phyloP scores from a whole-genome alignment of 2,888 invertebrate species.

The Agrilus mali region DNA sequence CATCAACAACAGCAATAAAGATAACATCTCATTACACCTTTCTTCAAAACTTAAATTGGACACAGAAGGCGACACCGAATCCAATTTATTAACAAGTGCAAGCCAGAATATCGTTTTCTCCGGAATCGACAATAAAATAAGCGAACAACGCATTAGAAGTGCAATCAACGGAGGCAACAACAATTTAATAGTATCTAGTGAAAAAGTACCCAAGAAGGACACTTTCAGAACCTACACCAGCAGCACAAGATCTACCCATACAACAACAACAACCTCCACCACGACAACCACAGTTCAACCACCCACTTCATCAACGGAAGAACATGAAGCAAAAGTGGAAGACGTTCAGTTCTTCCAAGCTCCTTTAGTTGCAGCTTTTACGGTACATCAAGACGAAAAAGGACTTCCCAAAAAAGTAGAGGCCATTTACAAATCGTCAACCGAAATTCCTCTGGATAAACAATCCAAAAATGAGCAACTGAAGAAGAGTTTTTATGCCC shows the following conservation, averaged over 20 bases:
- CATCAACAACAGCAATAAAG: too few species aligned
- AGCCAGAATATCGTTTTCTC: too few species aligned
- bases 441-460: conserved; percentile 16
- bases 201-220: background rate
- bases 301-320: conserved; percentile 52
- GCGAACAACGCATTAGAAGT: too few species aligned
- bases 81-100: too few species aligned
- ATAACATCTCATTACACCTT: too few species aligned
- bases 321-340: conserved; percentile 50
- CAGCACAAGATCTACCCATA: conserved; percentile 7
- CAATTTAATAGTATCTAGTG: too few species aligned
- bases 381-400: conserved; percentile 68
- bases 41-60: too few species aligned
- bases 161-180: too few species aligned
- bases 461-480: conserved; percentile 11
- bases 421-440: conserved; percentile 48
- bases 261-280: conserved; percentile 12
- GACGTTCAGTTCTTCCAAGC: conserved; percentile 72
- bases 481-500: conserved; percentile 33
- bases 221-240: conserved; percentile 5
- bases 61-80: too few species aligned
- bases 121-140: too few species aligned
- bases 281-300: conserved; percentile 44
- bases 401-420: conserved; percentile 71
- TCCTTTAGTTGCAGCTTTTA: conserved; percentile 73